Evolutionary conservation across 2,888 invertebrate genomes (phyloP), one percentile per base, ranked within the genome.

Genomic region (Machimus atricapillus): DNA sequence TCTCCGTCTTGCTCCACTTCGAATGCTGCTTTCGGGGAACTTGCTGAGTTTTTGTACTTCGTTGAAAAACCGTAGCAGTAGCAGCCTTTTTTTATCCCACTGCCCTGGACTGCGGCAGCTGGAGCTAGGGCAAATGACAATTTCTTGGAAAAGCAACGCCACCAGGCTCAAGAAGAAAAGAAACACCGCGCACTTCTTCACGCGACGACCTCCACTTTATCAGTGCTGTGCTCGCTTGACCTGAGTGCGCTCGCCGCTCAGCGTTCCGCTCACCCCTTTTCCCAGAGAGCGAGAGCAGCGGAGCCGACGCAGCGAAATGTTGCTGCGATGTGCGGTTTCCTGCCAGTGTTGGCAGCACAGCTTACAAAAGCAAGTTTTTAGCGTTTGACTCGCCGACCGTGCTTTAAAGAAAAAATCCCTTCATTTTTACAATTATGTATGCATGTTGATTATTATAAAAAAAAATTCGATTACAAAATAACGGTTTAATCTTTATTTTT

Each of bases 11-110:
- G 81, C 52, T 81, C 81, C 58, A 66, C 37, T 34, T 82, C 66
- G 52, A 58, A 5, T 31, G 82, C 85, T 85, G 85, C 85, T 85
- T 83, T 85, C 82, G 43, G 12, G 37, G 9, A 37, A 85, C 85
- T 40, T 85, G 74, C 85, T 73, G 46, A 73, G 85, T 85, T 85
- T 85, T 76, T 34, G 31, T 23, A 37, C n/a, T 74, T 9, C 23
- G n/a, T 43, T 74, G 6, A 56, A 16, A 43, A 74, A 85, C 19
- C 82, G 23, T 79, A 82, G 66, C 85, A 85, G 85, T 85, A 85
- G 85, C 85, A 85, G 74, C 31, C 16, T 46, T 66, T 31, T 19
- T 40, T 19, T 6, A 16, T 56, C 27, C 34, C 14, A 34, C 37
- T 43, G 12, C 66, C n/a, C 43, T 16, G 43, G 16, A 2, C 43